Base-by-base conservation (phyloP, 2,113 vertebrate genomes). In the Romanogobio albipinnatus region DNA sequence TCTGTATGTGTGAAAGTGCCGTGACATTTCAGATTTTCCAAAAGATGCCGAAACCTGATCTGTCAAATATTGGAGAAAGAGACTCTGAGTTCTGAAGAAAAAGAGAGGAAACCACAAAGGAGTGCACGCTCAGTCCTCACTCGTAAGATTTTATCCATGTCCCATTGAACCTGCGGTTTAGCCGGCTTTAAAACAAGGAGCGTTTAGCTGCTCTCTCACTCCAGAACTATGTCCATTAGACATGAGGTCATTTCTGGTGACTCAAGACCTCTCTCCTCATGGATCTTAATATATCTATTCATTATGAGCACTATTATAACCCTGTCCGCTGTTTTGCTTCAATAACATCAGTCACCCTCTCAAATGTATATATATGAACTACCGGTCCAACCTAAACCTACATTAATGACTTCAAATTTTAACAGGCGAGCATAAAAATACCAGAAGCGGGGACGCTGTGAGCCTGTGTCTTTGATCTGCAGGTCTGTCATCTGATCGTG, bases 371-470 rank as follows among this genome's bases (percentile, higher is more conserved):
- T 43, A 59, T 24, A 61, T 79, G 53, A 78, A 24, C 36, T 61
- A 79, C 76, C 14, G 7, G 61, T 66, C 78, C 26, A 51, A 68
- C 85, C 84, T 86, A 88, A 89, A 89, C 78, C 79, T 68, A 36
- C 85, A 90, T 81, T 64, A 82, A 88, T 85, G 82, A 62, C 82
- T 58, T 81, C 86, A 79, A 71, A 64, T 83, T 89, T 92, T 91
- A 90, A 92, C 64, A 87, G 86, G 53, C 79, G 4, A 61, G 83
- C 79, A 85, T 91, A 92, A 93, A 93, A 91, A 93, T 91, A 86
- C 87, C 86, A 87, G 11, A 1, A 33, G 61, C 58, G 61, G 83
- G 88, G 85, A 86, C 76, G 76, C 62, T 64, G 66, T 58, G 83
- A 85, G 26, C 53, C 43, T 4, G 29, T 24, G 51, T 74, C 85